Base-by-base conservation (phyloP, 2,113 vertebrate genomes). In the Mionectes macconnelli region DNA sequence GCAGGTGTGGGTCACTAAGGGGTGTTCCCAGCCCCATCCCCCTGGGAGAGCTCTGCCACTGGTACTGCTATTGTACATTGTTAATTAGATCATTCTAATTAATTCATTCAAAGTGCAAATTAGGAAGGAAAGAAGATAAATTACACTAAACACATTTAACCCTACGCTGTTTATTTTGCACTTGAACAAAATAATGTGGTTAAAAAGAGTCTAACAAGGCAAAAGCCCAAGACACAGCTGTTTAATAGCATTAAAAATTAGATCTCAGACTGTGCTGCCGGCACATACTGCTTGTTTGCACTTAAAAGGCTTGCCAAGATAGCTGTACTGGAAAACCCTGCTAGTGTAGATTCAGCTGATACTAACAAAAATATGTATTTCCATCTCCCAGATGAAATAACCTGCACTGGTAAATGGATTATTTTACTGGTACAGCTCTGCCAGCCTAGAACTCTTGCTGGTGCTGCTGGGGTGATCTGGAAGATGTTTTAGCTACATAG, bases 61-160 rank as follows among this genome's bases (percentile, higher is more conserved):
- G 68, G 93, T 92, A 94, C 91, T 92, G 52, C 56, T 91, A 89
- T 96, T 95, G 69, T 88, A 91, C 55, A 35, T 40, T 89, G 96
- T 96, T 98, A 98, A 98, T 98, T 97, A 98, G 97, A 98, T 97
- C 55, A 97, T 94, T 97, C 93, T 98, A 97, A 97, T 98, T 97
- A 97, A 98, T 98, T 97, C 87, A 97, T 96, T 96, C 96, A 3
- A 52, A 96, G 96, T 96, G 92, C 97, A 97, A 98, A 98, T 98
- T 97, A 97, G 96, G 93, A 98, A 96, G 77, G 86, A 98, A 98
- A 97, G 94, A 98, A 98, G 97, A 97, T 97, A 97, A 97, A 98
- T 98, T 97, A 97, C 93, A 88, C 91, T 97, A 98, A 98, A 98
- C 97, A 97, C 95, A 95, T 97, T 98, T 98, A 98, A 98, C 96